Conservation (phyloP, 2,888 invertebrate genomes). For the Cyrtodaria siliqua region DNA sequence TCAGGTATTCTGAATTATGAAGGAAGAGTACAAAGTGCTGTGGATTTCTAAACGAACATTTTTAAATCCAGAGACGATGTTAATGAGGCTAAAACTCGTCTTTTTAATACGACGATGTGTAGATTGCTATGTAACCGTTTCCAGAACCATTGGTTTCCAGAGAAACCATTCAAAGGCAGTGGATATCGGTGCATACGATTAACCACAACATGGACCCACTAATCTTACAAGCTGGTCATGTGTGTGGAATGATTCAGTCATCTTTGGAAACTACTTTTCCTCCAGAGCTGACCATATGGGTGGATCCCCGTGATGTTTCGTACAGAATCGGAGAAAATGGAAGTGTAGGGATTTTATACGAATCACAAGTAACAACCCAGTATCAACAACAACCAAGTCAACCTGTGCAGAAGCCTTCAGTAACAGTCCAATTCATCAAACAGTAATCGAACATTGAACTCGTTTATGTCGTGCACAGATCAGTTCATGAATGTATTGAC, state of each 20-base stretch:
- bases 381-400: constrained; percentile 20
- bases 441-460: constrained; percentile 39
- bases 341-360: constrained; percentile 88
- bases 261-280: constrained; percentile 88
- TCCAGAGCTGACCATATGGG: constrained; percentile 92
- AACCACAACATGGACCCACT: constrained; percentile 91
- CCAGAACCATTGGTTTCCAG: constrained; percentile 92
- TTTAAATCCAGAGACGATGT: constrained; percentile 66
- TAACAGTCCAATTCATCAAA: constrained; percentile 22
- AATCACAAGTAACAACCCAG: neutral
- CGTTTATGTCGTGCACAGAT: constrained; percentile 67
- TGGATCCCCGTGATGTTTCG: constrained; percentile 91
- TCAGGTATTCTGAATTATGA: constrained; percentile 69
- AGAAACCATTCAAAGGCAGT: constrained; percentile 90
- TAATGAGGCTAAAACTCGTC: constrained; percentile 63
- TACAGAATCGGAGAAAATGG: constrained; percentile 90
- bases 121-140: constrained; percentile 86
- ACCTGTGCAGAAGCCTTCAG: constrained; percentile 20
- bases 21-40: constrained; percentile 82
- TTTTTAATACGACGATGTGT: constrained; percentile 70
- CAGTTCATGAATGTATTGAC: constrained; percentile 69
- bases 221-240: constrained; percentile 89
- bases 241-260: constrained; percentile 88
- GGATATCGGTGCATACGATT: constrained; percentile 91
- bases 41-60: constrained; percentile 77